Percentiles rank a stretch among this genome's conserved stretches.
phyloP scores from a whole-genome alignment of 2,113 vertebrate genomes.

The Variabilichromis moorii region DNA sequence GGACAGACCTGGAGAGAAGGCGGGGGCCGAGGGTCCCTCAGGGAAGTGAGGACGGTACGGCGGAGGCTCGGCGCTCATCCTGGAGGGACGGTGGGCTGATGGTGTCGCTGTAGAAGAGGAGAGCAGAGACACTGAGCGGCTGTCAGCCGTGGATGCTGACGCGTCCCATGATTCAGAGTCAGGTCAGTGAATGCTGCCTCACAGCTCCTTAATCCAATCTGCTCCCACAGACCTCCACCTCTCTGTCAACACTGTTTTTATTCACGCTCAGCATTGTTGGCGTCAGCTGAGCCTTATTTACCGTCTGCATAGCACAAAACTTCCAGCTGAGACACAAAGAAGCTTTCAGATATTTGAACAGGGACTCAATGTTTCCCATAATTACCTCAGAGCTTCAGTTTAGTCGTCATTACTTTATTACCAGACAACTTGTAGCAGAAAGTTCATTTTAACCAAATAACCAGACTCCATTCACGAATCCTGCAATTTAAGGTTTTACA shows the following conservation, averaged over 20 bases:
- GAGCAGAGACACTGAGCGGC: background rate
- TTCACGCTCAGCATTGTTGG: background rate
- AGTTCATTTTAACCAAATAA: background rate
- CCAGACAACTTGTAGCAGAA: background rate
- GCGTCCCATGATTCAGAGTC: background rate
- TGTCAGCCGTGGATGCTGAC: background rate
- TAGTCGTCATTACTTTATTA: background rate
- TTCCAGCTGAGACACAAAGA: background rate
- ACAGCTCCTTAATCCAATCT: slow-evolving; percentile 22
- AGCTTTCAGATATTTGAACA: fast-evolving
- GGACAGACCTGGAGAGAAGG: background rate
- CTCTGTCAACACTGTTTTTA: background rate
- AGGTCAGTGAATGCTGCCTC: background rate
- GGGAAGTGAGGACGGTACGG: slow-evolving; percentile 1
- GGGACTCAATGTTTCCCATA: background rate
- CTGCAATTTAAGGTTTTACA: background rate
- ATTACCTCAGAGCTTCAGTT: background rate
- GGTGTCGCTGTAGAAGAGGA: background rate
- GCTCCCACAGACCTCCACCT: background rate
- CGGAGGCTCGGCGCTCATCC: slow-evolving; percentile 33
- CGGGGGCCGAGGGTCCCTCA: background rate
- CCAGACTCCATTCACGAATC: fast-evolving
- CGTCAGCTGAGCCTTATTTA: background rate
- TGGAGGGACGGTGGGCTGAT: background rate
- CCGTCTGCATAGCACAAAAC: background rate